Evolutionary conservation across 1,140 invertebrate genomes (phyloP), one percentile per base, ranked within the genome.

Genomic region (Vollenhovia emeryi): DNA sequence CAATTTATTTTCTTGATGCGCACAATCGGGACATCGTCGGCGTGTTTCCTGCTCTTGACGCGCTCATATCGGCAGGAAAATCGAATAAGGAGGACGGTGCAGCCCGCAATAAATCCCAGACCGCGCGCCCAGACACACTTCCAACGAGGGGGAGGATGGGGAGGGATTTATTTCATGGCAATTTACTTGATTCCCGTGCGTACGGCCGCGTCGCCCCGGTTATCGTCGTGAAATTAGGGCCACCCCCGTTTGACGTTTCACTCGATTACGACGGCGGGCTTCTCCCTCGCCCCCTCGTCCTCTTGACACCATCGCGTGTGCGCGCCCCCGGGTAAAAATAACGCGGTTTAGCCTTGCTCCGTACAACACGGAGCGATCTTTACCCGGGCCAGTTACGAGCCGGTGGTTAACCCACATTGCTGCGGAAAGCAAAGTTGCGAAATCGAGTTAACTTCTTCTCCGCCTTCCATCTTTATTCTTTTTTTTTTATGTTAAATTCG

Each of bases 131-230:
- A 27, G 43, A 60, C 62, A 60, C 62, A 85, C 71, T 78, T 27
- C 33, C 45, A 84, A 24, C 43, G 50, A n/a, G n/a, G n/a, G n/a
- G n/a, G n/a, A n/a, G n/a, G n/a, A n/a, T n/a, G n/a, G n/a, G n/a
- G n/a, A n/a, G 40, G 27, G 82, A 86, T 86, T 78, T 86, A 85
- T 86, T 85, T 85, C 82, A 78, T 43, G 85, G 71, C 79, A 85
- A 86, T 86, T 86, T 78, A 86, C 60, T 76, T 85, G 52, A 85
- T 86, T 85, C 36, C 60, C 62, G 50, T 76, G 52, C 60, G 85
- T 85, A 69, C 18, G 64, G 48, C 18, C 33, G 40, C 59, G 40
- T 66, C 50, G 4, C 11, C 18, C 0, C 33, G 50, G 45, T 71
- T 48, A 69, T 60, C 18, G 30, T 43, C 62, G 43, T 50, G 60